These are phyloP conservation scores for Propithecus perrieri DNA, from an alignment of 2,797 vertebrate species.

Conservation along the genomic window DNA sequence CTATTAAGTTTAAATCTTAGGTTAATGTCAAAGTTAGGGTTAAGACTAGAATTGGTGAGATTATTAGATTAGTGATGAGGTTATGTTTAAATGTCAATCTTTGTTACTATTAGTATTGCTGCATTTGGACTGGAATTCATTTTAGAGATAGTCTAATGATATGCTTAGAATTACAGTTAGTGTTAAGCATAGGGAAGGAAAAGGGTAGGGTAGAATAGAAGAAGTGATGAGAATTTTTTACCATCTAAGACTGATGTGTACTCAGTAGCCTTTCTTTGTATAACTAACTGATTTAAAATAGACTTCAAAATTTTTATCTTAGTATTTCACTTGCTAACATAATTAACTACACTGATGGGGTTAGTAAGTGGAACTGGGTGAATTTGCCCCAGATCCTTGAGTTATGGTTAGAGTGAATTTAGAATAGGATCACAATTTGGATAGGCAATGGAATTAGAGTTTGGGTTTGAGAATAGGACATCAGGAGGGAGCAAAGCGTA, in stretches of 20 bases:
- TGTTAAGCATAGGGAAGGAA: background rate
- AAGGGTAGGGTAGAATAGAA: background rate
- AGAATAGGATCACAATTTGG: background rate
- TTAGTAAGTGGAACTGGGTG: background rate
- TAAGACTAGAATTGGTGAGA: background rate
- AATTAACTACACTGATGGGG: background rate
- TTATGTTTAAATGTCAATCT: background rate
- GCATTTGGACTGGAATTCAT: background rate
- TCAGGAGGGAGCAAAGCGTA: background rate
- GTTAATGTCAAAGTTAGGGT: background rate
- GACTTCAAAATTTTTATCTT: background rate
- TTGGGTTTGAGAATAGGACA: background rate
- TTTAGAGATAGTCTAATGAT: background rate
- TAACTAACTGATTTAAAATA: background rate
- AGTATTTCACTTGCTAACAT: conserved; percentile 39
- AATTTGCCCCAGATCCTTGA: background rate
- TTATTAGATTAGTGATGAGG: background rate
- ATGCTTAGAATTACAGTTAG: background rate
- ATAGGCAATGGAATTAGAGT: background rate
- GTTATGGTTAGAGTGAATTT: background rate
- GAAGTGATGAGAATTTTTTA: background rate
- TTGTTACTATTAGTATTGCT: background rate
- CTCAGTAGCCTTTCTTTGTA: background rate
- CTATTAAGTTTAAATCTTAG: background rate
- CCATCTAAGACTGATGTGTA: background rate